phyloP scores from a whole-genome alignment of 2,888 invertebrate species.

The Philopedon plagiatum region DNA sequence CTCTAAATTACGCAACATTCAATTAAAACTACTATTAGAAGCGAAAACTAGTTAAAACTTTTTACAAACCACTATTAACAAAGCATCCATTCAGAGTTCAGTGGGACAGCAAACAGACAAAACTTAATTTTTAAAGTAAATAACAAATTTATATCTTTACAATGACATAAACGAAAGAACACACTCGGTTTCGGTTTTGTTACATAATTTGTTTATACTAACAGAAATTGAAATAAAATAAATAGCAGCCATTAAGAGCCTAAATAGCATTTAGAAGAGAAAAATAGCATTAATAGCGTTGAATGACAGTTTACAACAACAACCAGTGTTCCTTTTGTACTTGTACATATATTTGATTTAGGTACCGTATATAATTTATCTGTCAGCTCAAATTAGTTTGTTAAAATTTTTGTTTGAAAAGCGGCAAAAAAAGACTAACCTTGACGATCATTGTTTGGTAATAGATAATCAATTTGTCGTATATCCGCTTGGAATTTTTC shows the following conservation, averaged over 20 bases:
- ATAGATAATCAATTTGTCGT: constrained; percentile 11
- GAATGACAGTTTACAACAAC: neutral
- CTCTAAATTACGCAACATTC: too few species aligned
- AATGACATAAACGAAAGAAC: neutral
- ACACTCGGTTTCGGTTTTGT: neutral
- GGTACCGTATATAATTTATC: neutral
- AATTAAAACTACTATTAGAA: too few species aligned
- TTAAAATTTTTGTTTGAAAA: neutral
- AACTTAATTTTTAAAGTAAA: neutral
- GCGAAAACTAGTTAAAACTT: too few species aligned
- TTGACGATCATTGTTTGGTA: constrained; percentile 1
- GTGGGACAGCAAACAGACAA: neutral
- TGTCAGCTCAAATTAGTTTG: neutral
- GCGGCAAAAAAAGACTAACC: neutral
- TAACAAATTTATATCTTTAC: neutral
- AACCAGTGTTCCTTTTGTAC: neutral
- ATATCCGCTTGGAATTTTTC: constrained; percentile 15
- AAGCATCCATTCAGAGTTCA: neutral
- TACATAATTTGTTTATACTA: neutral
- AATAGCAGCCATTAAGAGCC: neutral
- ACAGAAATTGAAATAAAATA: neutral
- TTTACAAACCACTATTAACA: neutral
- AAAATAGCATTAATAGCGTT: neutral
- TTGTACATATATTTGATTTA: neutral
- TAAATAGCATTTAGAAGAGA: neutral